Base-by-base conservation (phyloP, 2,113 vertebrate species). In the Burhinus oedicnemus region DNA sequence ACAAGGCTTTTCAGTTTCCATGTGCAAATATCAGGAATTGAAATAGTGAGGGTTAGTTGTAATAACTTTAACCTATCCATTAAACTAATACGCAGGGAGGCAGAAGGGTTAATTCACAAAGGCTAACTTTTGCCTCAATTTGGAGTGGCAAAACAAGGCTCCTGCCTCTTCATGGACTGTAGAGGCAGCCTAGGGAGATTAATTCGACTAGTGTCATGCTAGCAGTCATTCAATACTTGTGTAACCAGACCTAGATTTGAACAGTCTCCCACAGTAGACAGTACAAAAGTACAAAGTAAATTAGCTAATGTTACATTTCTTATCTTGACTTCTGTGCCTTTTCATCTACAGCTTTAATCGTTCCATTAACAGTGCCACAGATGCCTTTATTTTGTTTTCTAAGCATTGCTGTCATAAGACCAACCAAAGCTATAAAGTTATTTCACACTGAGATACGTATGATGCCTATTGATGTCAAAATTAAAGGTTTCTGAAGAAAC, bases 401-500 rank as follows among this genome's bases (percentile, higher is more conserved):
- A 54, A 91, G 44, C 5, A 1, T 32, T 91, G 65, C 61, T 96
- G 57, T 83, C 79, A 40, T 68, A 84, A 81, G 61, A 89, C 45
- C 8, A n/a, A 92, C 16, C 36, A 62, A 85, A 96, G 20, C 57
- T 77, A 75, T 71, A 15, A 72, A 87, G 78, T 88, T 95, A 57
- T 76, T 83, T 93, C 94, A 78, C 69, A 45, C 68, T 83, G 92
- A 83, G 78, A 76, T 51, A 85, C 0, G 4, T 70, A 83, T 57
- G 94, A 85, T 85, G 80, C 71, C 77, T 96, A 87, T 66, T 93
- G 91, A 96, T 96, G 91, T 89, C 10, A 42, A 96, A 97, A 97
- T 95, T 89, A 95, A 96, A 87, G 89, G 79, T 96, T 96, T 97
- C 89, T 82, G 91, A 80, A 86, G 92, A 95, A 97, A 89, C 13